A percentile compares a stretch with the other conserved stretches of the same genome.
phyloP scores from a whole-genome alignment of 1,140 invertebrate species.

The Diorhabda elongata region DNA sequence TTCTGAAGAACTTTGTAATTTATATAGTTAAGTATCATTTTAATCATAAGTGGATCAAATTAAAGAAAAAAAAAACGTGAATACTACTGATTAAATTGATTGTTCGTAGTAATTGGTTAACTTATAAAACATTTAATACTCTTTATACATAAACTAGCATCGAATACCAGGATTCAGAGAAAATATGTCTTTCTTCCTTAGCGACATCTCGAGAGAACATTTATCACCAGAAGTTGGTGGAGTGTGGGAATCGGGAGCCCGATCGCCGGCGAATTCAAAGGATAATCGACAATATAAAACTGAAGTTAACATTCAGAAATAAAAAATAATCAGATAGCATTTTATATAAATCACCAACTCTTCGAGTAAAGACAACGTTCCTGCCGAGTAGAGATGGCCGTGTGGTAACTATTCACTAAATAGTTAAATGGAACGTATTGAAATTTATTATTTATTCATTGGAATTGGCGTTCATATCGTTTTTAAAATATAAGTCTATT shows the following conservation, averaged over 20 bases:
- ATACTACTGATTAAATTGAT: no score
- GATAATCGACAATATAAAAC: conserved; percentile 48
- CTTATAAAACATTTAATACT: no score
- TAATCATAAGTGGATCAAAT: no score
- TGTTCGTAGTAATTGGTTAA: no score
- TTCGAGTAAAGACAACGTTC: conserved; percentile 33
- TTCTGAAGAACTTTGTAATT: no score
- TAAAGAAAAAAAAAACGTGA: no score
- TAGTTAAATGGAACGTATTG: background rate
- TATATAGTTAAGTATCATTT: no score
- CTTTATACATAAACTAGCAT: no score
- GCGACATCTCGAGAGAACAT: conserved; percentile 25
- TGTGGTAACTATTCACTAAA: background rate
- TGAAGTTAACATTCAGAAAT: conserved; percentile 48
- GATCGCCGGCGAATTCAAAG: conserved; percentile 42
- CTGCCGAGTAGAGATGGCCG: background rate
- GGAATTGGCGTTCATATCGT: background rate
- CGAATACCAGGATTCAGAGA: background rate
- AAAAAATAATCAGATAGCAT: conserved; percentile 48
- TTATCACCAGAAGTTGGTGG: conserved; percentile 38
- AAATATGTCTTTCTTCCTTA: background rate
- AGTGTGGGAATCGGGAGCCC: conserved; percentile 45
- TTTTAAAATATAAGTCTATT: no score
- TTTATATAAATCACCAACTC: conserved; percentile 45
- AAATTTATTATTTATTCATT: conserved; percentile 6